A percentile compares a stretch with the other conserved stretches of the same genome.
Conservation (phyloP, 2,888 invertebrate species). For the Dolichopus griseipennis region DNA sequence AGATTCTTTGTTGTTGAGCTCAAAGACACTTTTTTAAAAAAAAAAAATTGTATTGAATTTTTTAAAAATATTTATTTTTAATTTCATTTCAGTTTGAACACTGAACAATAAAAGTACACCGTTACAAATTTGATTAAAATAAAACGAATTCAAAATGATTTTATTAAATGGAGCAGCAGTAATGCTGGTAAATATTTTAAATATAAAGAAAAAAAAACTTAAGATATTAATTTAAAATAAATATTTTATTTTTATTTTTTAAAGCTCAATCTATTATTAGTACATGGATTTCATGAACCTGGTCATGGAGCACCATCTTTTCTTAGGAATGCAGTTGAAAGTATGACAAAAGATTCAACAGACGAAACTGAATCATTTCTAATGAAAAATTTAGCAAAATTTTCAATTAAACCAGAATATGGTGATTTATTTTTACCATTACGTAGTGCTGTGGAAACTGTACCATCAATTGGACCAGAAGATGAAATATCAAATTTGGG, state of each 20-base stretch:
- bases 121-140: not conserved
- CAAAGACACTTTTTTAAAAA: not conserved
- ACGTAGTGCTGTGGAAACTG: constrained; percentile 66
- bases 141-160: not conserved
- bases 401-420: constrained; percentile 31
- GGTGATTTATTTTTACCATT: constrained; percentile 50
- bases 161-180: constrained; percentile 11
- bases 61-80: not conserved
- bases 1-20: not conserved
- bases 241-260: not conserved
- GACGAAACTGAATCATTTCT: constrained; percentile 23
- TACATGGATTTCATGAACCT: constrained; percentile 22
- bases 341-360: constrained; percentile 29
- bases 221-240: not conserved
- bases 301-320: constrained; percentile 30
- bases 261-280: constrained; percentile 18
- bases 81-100: not conserved
- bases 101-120: not conserved
- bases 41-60: not conserved
- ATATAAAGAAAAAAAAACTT: constrained; percentile 6
- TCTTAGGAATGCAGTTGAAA: constrained; percentile 40
- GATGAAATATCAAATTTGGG: constrained; percentile 23
- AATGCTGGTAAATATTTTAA: constrained; percentile 14
- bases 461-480: constrained; percentile 44
- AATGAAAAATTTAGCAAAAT: constrained; percentile 23